Evolutionary conservation across 2,113 vertebrate species (phyloP), one percentile per base, ranked within the genome.

Genomic region (Prinia subflava): DNA sequence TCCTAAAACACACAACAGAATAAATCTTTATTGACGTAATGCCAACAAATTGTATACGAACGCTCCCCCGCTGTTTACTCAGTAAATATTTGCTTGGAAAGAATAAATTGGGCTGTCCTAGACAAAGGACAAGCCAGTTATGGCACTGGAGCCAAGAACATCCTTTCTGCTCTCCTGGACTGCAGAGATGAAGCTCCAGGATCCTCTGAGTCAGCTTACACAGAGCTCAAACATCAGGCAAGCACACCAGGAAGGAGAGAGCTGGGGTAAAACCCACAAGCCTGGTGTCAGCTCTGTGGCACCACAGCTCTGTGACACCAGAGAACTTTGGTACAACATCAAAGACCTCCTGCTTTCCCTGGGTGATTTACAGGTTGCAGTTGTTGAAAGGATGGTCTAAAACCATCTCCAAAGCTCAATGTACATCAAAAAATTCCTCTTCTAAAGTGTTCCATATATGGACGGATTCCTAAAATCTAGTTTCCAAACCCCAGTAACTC

Each of bases 31-130:
- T 39, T 94, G 92, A 91, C 4, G 7, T 79, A 92, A 92, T 8
- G 65, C 78, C 91, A 86, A 56, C 60, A 87, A 93, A 82, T 73
- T 82, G 47, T 82, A 57, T 60, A 85, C 0, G 3, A 92, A 87
- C 41, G 79, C 76, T 94, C 30, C 76, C 39, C 25, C 1, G 0
- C 71, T 77, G 21, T 35, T 65, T 49, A 33, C 69, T 87, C 25
- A 9, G n/a, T 79, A 94, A 97, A 92, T 91, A 94, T 92, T 94
- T 92, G 57, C 56, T 69, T 82, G 46, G 42, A 55, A 94, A 84
- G 67, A 89, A 53, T 49, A 76, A 83, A 39, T 87, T n/a, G 6
- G 0, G 0, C 25, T 57, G 49, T 80, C 60, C 33, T 44, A 59
- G 68, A 57, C 31, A 65, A 91, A 73, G 60, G 73, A 86, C 55